A percentile compares a stretch with the other conserved stretches of the same genome.
phyloP scores from a whole-genome alignment of 2,888 invertebrate genomes.

The Brenthis hecate region DNA sequence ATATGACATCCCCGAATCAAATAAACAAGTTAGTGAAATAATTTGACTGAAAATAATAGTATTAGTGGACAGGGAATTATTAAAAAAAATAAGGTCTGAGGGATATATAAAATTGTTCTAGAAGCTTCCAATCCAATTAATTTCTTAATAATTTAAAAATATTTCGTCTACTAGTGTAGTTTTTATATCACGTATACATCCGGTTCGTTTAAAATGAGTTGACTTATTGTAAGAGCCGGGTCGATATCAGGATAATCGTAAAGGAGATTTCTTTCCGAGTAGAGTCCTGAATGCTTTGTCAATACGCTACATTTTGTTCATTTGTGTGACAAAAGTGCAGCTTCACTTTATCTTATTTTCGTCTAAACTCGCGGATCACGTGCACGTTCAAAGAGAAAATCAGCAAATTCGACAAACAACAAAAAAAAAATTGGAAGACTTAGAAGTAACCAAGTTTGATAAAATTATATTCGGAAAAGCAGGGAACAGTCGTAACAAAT shows the following conservation, averaged over 20 bases:
- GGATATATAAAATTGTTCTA: too few species aligned
- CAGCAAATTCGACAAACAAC: slow-evolving; percentile 1
- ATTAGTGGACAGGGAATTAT: too few species aligned
- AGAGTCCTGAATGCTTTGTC: slow-evolving; percentile 38
- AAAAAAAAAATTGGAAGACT: slow-evolving; percentile 10
- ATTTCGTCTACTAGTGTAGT: neutral
- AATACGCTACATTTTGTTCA: slow-evolving; percentile 38
- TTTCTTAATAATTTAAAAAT: neutral
- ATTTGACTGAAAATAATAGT: too few species aligned
- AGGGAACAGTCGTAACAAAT: neutral
- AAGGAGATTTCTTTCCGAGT: slow-evolving; percentile 34
- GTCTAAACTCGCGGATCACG: slow-evolving; percentile 13
- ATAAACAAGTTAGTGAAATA: neutral
- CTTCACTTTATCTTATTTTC: slow-evolving; percentile 33
- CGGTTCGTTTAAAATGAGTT: slow-evolving; percentile 22
- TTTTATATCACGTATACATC: slow-evolving; percentile 17
- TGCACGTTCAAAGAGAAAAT: neutral
- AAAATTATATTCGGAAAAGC: slow-evolving; percentile 7
- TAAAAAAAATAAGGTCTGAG: too few species aligned
- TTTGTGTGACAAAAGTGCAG: slow-evolving; percentile 37
- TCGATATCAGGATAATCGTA: slow-evolving; percentile 32
- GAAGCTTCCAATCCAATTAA: too few species aligned
- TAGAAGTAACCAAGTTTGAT: slow-evolving; percentile 26
- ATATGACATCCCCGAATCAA: neutral
- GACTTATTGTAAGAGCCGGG: slow-evolving; percentile 26